Percentiles rank a stretch among this genome's conserved stretches.
These are phyloP conservation scores for Germaria angustata DNA, from an alignment of 2,888 invertebrate species.

Conservation along the genomic window DNA sequence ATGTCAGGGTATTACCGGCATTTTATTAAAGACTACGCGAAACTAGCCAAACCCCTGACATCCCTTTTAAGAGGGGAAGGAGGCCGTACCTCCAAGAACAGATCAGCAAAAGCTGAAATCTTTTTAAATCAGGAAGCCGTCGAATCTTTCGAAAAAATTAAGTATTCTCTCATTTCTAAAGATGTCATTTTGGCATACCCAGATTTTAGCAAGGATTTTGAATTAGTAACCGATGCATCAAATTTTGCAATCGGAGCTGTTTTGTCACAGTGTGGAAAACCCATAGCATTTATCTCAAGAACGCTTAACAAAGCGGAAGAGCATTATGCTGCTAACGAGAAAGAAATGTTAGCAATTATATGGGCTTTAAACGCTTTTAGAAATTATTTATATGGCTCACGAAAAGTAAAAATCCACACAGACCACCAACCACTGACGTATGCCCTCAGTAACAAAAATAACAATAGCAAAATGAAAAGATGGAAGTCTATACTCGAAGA, in stretches of 20 bases:
- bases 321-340: constrained; percentile 45
- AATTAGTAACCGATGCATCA: neutral
- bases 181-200: neutral
- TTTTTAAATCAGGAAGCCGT: constrained; percentile 19
- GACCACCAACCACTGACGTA: constrained; percentile 28
- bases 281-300: constrained; percentile 44
- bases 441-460: constrained; percentile 17
- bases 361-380: constrained; percentile 26
- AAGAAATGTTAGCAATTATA: constrained; percentile 45
- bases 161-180: constrained; percentile 40
- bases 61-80: constrained; percentile 51
- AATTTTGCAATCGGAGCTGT: neutral
- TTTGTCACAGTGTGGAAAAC: neutral
- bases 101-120: constrained; percentile 27
- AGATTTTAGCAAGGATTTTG: neutral
- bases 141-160: constrained; percentile 52
- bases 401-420: constrained; percentile 3
- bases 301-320: constrained; percentile 10
- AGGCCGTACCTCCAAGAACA: constrained; percentile 47
- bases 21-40: constrained; percentile 30
- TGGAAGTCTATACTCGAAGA: constrained; percentile 6
- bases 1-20: constrained; percentile 25
- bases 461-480: constrained; percentile 19
- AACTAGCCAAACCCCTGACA: constrained; percentile 54
- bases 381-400: neutral